These are phyloP conservation scores for Poicephalus meyeri DNA, from an alignment of 2,113 vertebrate genomes.

Conservation along the genomic window DNA sequence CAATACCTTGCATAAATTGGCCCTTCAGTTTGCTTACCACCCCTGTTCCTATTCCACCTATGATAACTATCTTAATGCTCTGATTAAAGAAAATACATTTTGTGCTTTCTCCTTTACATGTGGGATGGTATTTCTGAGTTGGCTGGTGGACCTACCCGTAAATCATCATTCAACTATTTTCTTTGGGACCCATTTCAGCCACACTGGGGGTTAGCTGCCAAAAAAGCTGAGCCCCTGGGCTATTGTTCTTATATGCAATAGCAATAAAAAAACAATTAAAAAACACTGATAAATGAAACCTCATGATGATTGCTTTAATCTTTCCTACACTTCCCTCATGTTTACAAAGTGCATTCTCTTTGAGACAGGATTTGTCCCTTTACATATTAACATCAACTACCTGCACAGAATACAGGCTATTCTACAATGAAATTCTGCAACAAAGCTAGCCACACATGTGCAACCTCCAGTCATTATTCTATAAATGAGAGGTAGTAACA, in stretches of 20 bases:
- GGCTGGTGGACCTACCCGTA: not conserved
- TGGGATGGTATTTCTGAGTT: not conserved
- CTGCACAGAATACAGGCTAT: not conserved
- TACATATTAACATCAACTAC: not conserved
- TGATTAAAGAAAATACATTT: not conserved
- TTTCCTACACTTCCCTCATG: not conserved
- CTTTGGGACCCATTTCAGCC: constrained; percentile 9
- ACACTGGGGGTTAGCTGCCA: not conserved
- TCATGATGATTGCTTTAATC: not conserved
- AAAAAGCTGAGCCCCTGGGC: not conserved
- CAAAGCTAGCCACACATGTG: not conserved
- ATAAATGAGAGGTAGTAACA: not conserved
- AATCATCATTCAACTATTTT: constrained; percentile 24
- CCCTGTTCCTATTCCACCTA: not conserved
- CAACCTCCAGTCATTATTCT: not conserved
- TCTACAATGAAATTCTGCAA: not conserved
- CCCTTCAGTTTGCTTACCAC: not conserved
- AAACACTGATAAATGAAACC: not conserved
- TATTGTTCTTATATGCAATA: not conserved
- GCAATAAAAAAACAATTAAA: not conserved
- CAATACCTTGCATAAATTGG: not conserved
- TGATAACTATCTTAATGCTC: not conserved
- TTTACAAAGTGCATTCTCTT: not conserved
- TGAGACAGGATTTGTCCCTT: not conserved
- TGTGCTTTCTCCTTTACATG: not conserved